Conservation (phyloP, 2,797 vertebrate genomes). For the Alauda arvensis region DNA sequence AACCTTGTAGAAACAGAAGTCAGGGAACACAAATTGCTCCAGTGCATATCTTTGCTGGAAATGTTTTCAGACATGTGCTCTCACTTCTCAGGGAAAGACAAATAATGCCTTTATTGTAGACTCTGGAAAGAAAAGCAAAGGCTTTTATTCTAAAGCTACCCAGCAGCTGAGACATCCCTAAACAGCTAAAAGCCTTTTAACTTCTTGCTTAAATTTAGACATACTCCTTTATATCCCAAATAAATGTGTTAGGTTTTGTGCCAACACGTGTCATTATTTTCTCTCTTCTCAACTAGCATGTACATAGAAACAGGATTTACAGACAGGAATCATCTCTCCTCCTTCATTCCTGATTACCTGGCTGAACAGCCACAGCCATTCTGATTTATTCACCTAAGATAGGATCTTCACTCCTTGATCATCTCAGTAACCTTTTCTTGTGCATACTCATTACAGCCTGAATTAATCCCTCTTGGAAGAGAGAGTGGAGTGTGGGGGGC, state of each 20-base stretch:
- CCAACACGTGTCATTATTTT: not conserved
- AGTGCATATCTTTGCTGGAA: not conserved
- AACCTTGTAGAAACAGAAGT: not conserved
- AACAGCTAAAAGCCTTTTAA: not conserved
- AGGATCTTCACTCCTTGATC: not conserved
- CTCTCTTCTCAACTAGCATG: not conserved
- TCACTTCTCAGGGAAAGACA: not conserved
- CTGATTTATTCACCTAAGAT: not conserved
- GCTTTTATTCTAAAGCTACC: not conserved
- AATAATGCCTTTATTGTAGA: not conserved
- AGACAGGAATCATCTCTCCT: not conserved
- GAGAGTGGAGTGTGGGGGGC: too few species aligned
- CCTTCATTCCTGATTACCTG: not conserved
- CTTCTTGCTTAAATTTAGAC: not conserved
- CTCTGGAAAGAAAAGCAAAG: not conserved
- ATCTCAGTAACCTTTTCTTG: not conserved
- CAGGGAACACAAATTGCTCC: not conserved
- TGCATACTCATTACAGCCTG: not conserved
- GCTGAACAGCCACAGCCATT: not conserved
- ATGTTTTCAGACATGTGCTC: not conserved
- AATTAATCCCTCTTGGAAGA: not conserved
- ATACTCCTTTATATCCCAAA: not conserved
- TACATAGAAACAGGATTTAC: not conserved
- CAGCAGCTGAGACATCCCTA: not conserved
- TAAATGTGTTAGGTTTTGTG: not conserved